These are phyloP conservation scores for Phaenicophaeus curvirostris DNA, from an alignment of 2,797 vertebrate genomes.

Conservation along the genomic window DNA sequence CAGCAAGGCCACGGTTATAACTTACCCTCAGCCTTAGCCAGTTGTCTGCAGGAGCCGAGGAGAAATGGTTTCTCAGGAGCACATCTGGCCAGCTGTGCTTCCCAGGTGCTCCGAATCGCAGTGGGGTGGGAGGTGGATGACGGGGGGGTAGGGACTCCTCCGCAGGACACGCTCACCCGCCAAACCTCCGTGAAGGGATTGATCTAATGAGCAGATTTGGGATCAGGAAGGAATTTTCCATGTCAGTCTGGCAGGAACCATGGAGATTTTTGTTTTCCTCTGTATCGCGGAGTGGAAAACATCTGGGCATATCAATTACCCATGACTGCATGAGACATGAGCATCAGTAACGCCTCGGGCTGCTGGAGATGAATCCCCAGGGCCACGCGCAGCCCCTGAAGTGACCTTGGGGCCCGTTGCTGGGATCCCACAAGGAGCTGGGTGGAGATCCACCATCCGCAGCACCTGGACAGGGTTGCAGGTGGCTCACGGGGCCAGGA, in stretches of 20 bases:
- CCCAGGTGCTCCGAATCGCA: accelerated
- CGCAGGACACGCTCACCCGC: accelerated
- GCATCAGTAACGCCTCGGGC: not conserved
- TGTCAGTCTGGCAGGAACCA: constrained; percentile 3
- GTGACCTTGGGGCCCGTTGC: not conserved
- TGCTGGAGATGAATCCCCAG: not conserved
- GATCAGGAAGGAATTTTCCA: constrained; percentile 37
- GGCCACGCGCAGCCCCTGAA: not conserved
- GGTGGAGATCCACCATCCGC: too few species aligned
- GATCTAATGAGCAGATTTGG: not conserved
- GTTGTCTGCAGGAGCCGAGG: not conserved
- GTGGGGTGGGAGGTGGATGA: accelerated
- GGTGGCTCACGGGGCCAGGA: not conserved
- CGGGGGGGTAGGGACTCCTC: not conserved
- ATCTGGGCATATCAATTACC: constrained; percentile 33
- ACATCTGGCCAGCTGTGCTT: constrained; percentile 50
- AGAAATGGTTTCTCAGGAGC: accelerated
- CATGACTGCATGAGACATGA: not conserved
- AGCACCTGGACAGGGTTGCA: not conserved
- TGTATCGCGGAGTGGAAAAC: not conserved
- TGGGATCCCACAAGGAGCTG: accelerated
- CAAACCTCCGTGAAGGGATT: not conserved
- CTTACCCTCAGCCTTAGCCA: not conserved
- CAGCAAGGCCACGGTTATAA: not conserved
- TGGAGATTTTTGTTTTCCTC: not conserved